A percentile compares a stretch with the other conserved stretches of the same genome.
These are phyloP conservation scores for Tetragnatha versicolor DNA, from an alignment of 1,140 invertebrate genomes.

Conservation along the genomic window DNA sequence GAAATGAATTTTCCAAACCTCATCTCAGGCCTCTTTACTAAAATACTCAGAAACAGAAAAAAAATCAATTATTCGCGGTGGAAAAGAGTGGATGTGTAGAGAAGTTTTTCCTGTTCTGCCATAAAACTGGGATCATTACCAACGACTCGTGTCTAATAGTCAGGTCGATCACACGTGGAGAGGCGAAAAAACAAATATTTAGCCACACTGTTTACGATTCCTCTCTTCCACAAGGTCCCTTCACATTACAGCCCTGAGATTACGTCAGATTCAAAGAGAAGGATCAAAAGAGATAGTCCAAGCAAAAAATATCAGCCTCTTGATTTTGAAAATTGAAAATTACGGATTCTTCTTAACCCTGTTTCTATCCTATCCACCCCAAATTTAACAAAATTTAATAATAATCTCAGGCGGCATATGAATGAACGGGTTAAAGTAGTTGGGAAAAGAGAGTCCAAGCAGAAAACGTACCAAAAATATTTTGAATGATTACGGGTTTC, in stretches of 20 bases:
- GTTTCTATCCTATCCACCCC: too few species aligned
- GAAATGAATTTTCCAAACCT: constrained; percentile 3
- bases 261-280: too few species aligned
- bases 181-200: constrained; percentile 10
- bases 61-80: constrained; percentile 15
- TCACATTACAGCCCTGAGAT: not conserved
- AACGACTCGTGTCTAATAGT: constrained; percentile 13
- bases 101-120: constrained; percentile 6
- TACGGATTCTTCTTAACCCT: too few species aligned
- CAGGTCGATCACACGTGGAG: not conserved
- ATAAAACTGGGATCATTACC: constrained; percentile 9
- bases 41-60: not conserved
- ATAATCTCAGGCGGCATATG: too few species aligned
- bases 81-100: not conserved
- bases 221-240: not conserved
- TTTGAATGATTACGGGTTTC: too few species aligned
- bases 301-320: too few species aligned
- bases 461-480: too few species aligned
- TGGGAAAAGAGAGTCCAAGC: too few species aligned
- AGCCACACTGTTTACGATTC: not conserved
- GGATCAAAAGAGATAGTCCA: too few species aligned
- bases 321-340: too few species aligned
- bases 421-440: too few species aligned
- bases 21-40: not conserved
- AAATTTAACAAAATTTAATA: too few species aligned